Conservation (phyloP, 1,140 invertebrate species). For the Aphelenchoides besseyi region DNA sequence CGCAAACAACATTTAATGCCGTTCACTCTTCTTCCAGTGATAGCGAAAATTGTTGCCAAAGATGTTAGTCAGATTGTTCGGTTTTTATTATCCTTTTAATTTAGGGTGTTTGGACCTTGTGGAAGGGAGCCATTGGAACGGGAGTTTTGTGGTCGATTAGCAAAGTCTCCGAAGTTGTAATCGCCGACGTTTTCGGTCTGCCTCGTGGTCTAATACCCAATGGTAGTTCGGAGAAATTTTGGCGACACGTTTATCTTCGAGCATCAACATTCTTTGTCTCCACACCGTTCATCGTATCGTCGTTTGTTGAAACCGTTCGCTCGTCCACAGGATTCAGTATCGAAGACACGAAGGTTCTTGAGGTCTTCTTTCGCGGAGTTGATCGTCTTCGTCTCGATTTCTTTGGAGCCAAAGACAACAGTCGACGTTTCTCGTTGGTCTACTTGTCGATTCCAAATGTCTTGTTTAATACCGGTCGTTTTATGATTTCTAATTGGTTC, state of each 20-base stretch:
- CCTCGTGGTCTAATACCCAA: conserved; percentile 39
- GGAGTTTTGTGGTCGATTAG: conserved; percentile 41
- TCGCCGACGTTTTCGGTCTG: conserved; percentile 44
- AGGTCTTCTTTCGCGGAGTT: conserved; percentile 36
- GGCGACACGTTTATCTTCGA: conserved; percentile 40
- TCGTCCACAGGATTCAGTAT: conserved; percentile 12
- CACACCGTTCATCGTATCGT: conserved; percentile 44
- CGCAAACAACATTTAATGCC: conserved; percentile 22
- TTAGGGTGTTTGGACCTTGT: conserved; percentile 38
- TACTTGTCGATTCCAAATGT: conserved; percentile 34
- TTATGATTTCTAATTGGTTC: conserved; percentile 31
- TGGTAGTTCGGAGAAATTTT: conserved; percentile 47
- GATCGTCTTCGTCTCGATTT: conserved; percentile 40
- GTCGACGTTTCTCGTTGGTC: conserved; percentile 31
- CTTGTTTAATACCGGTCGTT: conserved; percentile 32
- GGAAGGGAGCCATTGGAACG: conserved; percentile 44
- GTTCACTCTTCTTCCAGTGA: conserved; percentile 28
- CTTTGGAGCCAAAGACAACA: conserved; percentile 34
- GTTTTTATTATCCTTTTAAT: not conserved
- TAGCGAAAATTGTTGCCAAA: conserved; percentile 25
- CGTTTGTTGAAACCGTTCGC: conserved; percentile 46
- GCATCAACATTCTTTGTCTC: conserved; percentile 28
- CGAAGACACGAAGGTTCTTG: conserved; percentile 33
- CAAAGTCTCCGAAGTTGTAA: conserved; percentile 37
- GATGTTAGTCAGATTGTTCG: conserved; percentile 21